Evolutionary conservation across 1,140 invertebrate species (phyloP), one percentile per base, ranked within the genome.

Genomic region (Drosophila guanche): DNA sequence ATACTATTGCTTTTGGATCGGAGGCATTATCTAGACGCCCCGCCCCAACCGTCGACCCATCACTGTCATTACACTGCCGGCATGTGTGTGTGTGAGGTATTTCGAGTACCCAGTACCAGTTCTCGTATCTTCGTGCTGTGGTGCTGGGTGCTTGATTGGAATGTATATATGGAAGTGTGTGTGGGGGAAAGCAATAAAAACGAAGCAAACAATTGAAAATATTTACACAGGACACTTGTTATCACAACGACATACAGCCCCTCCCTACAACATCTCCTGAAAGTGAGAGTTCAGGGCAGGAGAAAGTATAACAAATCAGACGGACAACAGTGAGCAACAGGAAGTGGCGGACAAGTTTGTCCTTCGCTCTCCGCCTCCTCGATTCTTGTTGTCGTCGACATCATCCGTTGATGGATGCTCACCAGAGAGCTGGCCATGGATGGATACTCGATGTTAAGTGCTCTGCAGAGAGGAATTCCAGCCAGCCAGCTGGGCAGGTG

Each of bases 151-250:
- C 10, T 73, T 42, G 33, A 37, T 37, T 37, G 33, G 33, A 12
- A 37, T 75, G 51, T 59, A 48, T 33, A 16, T 42, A 43, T 45
- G 25, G 57, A 47, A 33, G 25, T 58, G 52, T 43, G 62, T 46
- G 56, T 43, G n/a, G 50, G 69, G 25, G 60, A 71, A 86, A 88
- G 79, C 83, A 88, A 88, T 88, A 86, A 88, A 69, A 88, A 79
- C 83, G 78, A 88, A 75, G 71, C 70, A 79, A 88, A 88, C 83
- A 88, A 88, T 83, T 83, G 83, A 88, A 88, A 88, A 88, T 86
- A 86, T 86, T 86, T 86, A 86, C 81, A 86, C 77, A 86, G 81
- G 81, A 86, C 81, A 86, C 81, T 86, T 86, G 81, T 86, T 86
- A 86, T 86, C 81, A 65, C 77, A 86, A 86, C 77, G 76, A 86